Evolutionary conservation across 2,797 vertebrate genomes (phyloP), one percentile per base, ranked within the genome.

Genomic region (Alauda arvensis): DNA sequence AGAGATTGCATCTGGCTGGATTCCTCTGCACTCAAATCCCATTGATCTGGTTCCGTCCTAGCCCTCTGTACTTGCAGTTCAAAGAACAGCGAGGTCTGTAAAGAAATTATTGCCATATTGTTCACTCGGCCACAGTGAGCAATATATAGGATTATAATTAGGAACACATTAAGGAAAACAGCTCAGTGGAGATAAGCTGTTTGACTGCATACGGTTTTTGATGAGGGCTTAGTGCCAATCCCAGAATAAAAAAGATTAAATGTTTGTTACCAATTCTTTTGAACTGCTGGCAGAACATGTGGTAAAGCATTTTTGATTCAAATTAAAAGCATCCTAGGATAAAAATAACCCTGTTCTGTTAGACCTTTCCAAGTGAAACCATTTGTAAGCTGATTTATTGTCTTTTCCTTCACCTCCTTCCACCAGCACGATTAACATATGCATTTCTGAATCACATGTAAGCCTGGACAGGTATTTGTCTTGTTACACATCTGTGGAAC

Each of bases 301-400:
- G 97, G 97, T 96, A 97, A 96, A 96, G 96, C 95, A 96, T 97
- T 97, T 96, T 97, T 97, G 89, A 96, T 95, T 97, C 95, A 98
- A 98, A 98, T 98, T 96, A 97, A 98, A 98, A 98, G 96, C 97
- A 98, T 98, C 97, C 97, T 97, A 95, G 95, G 96, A 97, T 97
- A 98, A 98, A 97, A 97, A 97, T 97, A 98, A 96, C 96, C 87
- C 96, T 95, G 95, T 92, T 96, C 95, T 97, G 81, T 94, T 94
- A 97, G 96, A 93, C 96, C 83, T 95, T 93, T 97, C 97, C 96
- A 95, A 97, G 93, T 95, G 95, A 97, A 97, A 97, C 95, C 96
- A 96, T 95, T 97, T 95, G 94, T 88, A 92, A 91, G 70, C 85
- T 96, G 96, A 97, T 97, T 96, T 97, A 97, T 95, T 96, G 93